These are phyloP conservation scores for Sylvilagus bachmani DNA, from an alignment of 2,113 vertebrate genomes.

Conservation along the genomic window DNA sequence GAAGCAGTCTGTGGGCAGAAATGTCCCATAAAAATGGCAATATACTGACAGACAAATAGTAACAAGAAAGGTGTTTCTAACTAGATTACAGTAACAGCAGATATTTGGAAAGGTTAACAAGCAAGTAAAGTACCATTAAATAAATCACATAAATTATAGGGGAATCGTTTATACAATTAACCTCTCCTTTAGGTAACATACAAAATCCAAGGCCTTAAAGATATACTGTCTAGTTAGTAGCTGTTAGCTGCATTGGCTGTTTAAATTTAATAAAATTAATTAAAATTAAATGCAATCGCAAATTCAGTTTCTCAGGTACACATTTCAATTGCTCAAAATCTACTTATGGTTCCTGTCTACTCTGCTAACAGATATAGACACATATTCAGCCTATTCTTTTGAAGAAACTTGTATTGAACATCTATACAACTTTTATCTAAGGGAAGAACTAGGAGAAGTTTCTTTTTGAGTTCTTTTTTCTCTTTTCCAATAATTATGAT, in stretches of 20 bases:
- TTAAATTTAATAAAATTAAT: conserved; percentile 46
- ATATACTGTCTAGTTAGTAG: not conserved
- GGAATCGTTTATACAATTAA: not conserved
- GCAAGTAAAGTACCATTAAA: not conserved
- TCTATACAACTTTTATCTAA: conserved; percentile 6
- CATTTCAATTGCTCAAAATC: too few relatives aligned
- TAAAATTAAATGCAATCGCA: conserved; percentile 39
- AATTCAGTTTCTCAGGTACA: not conserved
- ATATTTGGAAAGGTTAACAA: conserved; percentile 6
- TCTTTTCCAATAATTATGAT: conserved; percentile 44
- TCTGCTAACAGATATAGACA: not conserved
- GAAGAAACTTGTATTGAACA: not conserved
- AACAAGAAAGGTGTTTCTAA: not conserved
- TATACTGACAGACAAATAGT: not conserved
- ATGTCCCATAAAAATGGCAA: not conserved
- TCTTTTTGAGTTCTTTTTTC: conserved; percentile 36
- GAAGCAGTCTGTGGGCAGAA: not conserved
- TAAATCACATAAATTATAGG: not conserved
- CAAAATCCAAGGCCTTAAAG: not conserved
- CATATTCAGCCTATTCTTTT: not conserved
- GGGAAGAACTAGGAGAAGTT: not conserved
- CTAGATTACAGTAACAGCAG: not conserved
- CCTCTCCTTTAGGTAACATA: not conserved
- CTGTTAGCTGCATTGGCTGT: not conserved
- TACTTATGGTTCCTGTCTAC: not conserved